Percentiles rank a stretch among this genome's conserved stretches.
phyloP scores from a whole-genome alignment of 1,140 invertebrate genomes.

The Ceratina australensis region DNA sequence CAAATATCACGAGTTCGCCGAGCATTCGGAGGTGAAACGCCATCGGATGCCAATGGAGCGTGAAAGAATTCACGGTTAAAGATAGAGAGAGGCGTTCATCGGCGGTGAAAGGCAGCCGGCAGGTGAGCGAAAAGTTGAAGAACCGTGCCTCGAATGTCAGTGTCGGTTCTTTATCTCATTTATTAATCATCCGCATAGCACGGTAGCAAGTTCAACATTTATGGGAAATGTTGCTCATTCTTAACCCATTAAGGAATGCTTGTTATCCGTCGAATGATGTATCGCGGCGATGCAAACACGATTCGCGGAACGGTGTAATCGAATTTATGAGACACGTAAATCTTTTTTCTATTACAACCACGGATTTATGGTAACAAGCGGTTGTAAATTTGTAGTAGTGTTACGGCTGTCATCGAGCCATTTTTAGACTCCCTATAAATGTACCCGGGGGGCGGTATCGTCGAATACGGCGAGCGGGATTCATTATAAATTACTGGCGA shows the following conservation, averaged over 20 bases:
- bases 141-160: neutral
- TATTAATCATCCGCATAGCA: neutral
- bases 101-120: conserved; percentile 24
- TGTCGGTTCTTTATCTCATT: neutral
- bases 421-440: neutral
- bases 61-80: conserved; percentile 34
- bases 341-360: too few species aligned
- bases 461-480: conserved; percentile 19
- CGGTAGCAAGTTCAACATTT: too few species aligned
- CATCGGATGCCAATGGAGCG: conserved; percentile 26
- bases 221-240: too few species aligned
- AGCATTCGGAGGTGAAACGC: conserved; percentile 18
- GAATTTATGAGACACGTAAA: too few species aligned
- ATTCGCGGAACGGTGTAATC: too few species aligned
- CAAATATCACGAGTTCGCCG: conserved; percentile 32
- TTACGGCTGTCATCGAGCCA: too few species aligned
- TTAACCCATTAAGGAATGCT: too few species aligned
- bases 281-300: too few species aligned
- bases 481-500: conserved; percentile 12
- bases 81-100: conserved; percentile 4
- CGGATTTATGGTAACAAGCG: too few species aligned
- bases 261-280: too few species aligned
- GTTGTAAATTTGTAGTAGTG: too few species aligned
- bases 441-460: neutral
- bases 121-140: conserved; percentile 20